Percentiles rank a stretch among this genome's conserved stretches.
Conservation (phyloP, 2,888 invertebrate species). For the Hirtodrosophila trivittata region DNA sequence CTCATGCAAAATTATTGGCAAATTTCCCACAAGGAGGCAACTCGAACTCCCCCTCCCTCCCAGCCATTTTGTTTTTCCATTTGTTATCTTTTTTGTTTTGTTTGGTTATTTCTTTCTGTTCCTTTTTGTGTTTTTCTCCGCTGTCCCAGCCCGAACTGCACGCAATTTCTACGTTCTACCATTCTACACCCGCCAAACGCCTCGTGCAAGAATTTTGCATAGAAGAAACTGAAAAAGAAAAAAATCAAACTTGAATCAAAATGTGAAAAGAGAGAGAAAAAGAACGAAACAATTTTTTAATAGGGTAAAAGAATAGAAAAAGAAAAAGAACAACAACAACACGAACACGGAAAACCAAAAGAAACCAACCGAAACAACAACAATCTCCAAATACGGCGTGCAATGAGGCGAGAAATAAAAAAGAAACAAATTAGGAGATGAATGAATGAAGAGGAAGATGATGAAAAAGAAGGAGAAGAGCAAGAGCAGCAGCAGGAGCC, state of each 20-base stretch:
- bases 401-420: constrained; percentile 57
- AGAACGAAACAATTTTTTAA: constrained; percentile 58
- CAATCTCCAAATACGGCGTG: constrained; percentile 56
- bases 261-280: constrained; percentile 22
- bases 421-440: constrained; percentile 58
- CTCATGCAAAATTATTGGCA: constrained; percentile 49
- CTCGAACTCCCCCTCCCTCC: background rate
- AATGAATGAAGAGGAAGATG: constrained; percentile 21
- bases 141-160: constrained; percentile 40
- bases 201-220: constrained; percentile 53
- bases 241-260: constrained; percentile 19
- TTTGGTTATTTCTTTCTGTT: constrained; percentile 12
- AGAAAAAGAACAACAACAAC: constrained; percentile 12
- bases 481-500: constrained; percentile 8
- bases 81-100: too few relatives aligned
- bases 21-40: constrained; percentile 8
- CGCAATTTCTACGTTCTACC: constrained; percentile 36
- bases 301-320: constrained; percentile 59
- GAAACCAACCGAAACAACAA: constrained; percentile 55
- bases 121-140: constrained; percentile 12
- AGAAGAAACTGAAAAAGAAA: constrained; percentile 38
- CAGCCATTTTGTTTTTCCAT: constrained; percentile 17
- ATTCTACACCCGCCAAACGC: constrained; percentile 54
- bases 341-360: constrained; percentile 52
- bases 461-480: constrained; percentile 31